A percentile compares a stretch with the other conserved stretches of the same genome.
Conservation (phyloP, 2,888 invertebrate species). For the Diplazon laetatorius region DNA sequence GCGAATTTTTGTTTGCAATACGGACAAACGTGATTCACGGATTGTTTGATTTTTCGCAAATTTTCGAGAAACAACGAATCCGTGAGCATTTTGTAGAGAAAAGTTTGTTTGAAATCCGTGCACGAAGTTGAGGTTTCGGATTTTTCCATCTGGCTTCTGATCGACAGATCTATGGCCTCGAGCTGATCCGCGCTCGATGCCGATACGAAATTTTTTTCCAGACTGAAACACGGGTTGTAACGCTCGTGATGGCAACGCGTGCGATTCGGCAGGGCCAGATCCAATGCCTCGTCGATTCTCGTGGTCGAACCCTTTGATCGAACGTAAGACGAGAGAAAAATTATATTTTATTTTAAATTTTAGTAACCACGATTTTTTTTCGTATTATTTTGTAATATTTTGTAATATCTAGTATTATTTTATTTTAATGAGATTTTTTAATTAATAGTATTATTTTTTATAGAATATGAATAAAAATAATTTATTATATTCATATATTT, state of each 20-base stretch:
- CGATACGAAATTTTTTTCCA: slow-evolving; percentile 19
- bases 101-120: slow-evolving; percentile 73
- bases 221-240: slow-evolving; percentile 49
- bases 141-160: slow-evolving; percentile 48
- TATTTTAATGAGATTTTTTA: too few species aligned
- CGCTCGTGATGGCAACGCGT: slow-evolving; percentile 59
- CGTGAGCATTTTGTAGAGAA: slow-evolving; percentile 79
- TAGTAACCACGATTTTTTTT: too few species aligned
- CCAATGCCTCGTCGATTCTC: slow-evolving; percentile 57
- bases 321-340: neutral
- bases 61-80: slow-evolving; percentile 76
- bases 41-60: slow-evolving; percentile 55
- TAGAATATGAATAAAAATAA: too few species aligned
- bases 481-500: too few species aligned
- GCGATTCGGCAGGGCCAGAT: slow-evolving; percentile 61
- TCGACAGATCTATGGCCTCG: slow-evolving; percentile 71
- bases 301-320: slow-evolving; percentile 36
- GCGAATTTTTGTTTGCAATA: slow-evolving; percentile 76
- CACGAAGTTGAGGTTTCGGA: slow-evolving; percentile 21
- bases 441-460: too few species aligned
- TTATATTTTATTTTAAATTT: too few species aligned
- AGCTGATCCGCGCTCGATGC: slow-evolving; percentile 46
- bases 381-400: too few species aligned
- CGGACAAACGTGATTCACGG: slow-evolving; percentile 67
- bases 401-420: too few species aligned